Conservation (phyloP, 2,113 vertebrate species). For the Lasiurus borealis region DNA sequence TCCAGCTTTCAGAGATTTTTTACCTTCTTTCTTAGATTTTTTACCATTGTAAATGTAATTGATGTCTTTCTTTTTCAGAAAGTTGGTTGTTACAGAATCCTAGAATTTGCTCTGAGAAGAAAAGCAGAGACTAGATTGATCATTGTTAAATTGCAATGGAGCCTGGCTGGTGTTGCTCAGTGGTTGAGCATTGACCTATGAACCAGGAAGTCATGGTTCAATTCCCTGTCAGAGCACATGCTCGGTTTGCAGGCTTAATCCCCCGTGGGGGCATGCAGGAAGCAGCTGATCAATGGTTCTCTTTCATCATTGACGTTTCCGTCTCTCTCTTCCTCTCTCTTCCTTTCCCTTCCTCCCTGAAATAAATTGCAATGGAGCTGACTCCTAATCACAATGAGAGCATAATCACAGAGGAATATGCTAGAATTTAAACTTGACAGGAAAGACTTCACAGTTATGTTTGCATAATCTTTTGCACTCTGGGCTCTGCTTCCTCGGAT, state of each 20-base stretch:
- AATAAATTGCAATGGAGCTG: background rate
- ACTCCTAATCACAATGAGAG: rapidly evolving
- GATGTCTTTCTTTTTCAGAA: background rate
- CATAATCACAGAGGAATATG: background rate
- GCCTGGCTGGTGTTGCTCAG: too few species aligned
- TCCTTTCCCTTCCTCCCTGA: too few species aligned
- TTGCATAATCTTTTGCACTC: background rate
- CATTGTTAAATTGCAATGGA: too few species aligned
- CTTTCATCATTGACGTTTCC: too few species aligned
- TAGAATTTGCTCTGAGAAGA: background rate
- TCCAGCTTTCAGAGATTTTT: background rate
- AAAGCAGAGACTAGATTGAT: background rate
- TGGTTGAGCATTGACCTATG: too few species aligned
- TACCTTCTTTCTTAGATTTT: background rate
- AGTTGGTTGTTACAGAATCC: background rate
- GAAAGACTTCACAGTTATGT: rapidly evolving
- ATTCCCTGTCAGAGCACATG: too few species aligned
- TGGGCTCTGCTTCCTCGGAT: background rate
- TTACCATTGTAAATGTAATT: background rate
- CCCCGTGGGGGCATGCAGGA: too few species aligned
- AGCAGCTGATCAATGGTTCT: too few species aligned
- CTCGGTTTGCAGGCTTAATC: too few species aligned
- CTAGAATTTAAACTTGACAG: background rate
- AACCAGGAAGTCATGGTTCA: too few species aligned
- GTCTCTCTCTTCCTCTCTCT: too few species aligned